phyloP scores from a whole-genome alignment of 2,888 invertebrate species.

The Hololepta plana region DNA sequence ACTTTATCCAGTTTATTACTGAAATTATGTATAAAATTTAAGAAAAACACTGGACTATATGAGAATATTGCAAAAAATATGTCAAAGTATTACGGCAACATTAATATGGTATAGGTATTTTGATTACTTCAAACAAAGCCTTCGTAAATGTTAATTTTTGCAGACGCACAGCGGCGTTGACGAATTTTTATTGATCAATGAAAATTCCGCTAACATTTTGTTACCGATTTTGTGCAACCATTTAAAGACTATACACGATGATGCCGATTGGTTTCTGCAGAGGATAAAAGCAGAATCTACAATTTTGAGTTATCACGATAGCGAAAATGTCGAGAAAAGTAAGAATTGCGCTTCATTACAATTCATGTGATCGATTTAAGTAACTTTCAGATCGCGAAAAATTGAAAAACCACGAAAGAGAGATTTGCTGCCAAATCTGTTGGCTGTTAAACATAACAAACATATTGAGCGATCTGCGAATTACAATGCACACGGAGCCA shows the following conservation, averaged over 20 bases:
- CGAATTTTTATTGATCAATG: no score
- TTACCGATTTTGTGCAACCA: constrained; percentile 22
- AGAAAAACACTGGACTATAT: no score
- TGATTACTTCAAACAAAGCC: no score
- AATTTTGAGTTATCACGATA: constrained; percentile 18
- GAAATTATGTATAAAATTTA: no score
- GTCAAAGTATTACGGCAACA: no score
- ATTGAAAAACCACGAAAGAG: constrained; percentile 33
- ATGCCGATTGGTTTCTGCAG: constrained; percentile 25
- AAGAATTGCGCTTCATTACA: constrained; percentile 11
- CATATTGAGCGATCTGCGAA: constrained; percentile 32
- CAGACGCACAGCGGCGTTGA: background rate
- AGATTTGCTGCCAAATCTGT: constrained; percentile 37
- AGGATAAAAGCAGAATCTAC: constrained; percentile 24
- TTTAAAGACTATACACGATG: constrained; percentile 25
- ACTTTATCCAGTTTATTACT: no score
- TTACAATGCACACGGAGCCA: constrained; percentile 31
- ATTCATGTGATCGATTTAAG: constrained; percentile 2
- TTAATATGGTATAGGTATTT: no score
- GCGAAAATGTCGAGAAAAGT: constrained; percentile 19
- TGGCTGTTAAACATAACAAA: constrained; percentile 33
- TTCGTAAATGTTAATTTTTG: no score
- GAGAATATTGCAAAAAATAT: no score
- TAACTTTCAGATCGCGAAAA: constrained; percentile 24
- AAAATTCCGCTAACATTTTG: constrained; percentile 20